Evolutionary conservation across 2,113 vertebrate species (phyloP), one percentile per base, ranked within the genome.

Genomic region (Ornithorhynchus anatinus): DNA sequence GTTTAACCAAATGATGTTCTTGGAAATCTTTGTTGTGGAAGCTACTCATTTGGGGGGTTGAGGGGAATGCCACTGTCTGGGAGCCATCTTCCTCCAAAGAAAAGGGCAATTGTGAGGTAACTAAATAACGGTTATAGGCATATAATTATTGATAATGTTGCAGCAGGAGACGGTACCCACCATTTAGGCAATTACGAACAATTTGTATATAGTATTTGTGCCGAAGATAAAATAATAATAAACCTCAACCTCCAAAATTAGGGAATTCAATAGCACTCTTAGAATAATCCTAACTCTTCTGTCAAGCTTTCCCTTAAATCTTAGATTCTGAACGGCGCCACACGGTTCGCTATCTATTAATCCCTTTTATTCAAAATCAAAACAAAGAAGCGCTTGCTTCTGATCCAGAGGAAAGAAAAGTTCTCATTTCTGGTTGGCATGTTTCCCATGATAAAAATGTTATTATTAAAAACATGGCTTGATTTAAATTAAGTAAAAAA

Each of bases 21-120:
- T 59, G 58, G 81, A 80, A 79, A 64, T 66, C 63, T 63, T 53
- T 78, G 67, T 48, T 27, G 62, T 53, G 33, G 51, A 70, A 62
- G 43, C 63, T 57, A 53, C 8, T 59, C 19, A 1, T 29, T 61
- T 44, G 40, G 69, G 68, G 32, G 40, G 35, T 37, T 59, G 33
- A 58, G 58, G 43, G 47, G 23, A 50, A 42, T 8, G 16, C 20
- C 1, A 10, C 37, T 42, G 10, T 20, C 60, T 4, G 53, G 40
- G 17, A 51, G 17, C 33, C 31, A n/a, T n/a, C n/a, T n/a, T 20
- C 7, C 48, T 32, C 14, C 33, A 44, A 16, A 61, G 22, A 29
- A 48, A 57, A 63, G 37, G 37, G n/a, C n/a, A 38, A 43, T 43
- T 35, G 14, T 17, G 10, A 39, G 69, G 68, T 22, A 17, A 35